These are phyloP conservation scores for Metopia argyrocephala DNA, from an alignment of 2,888 invertebrate species.

Conservation along the genomic window DNA sequence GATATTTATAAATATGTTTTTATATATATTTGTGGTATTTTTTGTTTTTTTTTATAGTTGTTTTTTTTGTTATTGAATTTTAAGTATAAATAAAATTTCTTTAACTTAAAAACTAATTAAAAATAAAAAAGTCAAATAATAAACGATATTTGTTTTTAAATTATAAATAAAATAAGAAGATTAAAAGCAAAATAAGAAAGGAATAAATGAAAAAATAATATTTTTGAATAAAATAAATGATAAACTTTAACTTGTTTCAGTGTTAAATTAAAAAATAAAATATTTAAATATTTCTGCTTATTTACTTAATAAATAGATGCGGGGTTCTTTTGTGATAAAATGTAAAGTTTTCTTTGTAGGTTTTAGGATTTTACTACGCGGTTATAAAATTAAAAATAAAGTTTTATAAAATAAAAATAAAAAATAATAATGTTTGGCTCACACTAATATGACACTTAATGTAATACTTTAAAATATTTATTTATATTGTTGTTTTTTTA, in stretches of 20 bases:
- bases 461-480: conserved; percentile 74
- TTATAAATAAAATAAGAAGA: conserved; percentile 61
- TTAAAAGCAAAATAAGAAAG: conserved; percentile 37
- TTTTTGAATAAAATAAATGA: conserved; percentile 19
- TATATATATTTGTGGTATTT: conserved; percentile 48
- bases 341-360: not conserved
- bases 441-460: conserved; percentile 77
- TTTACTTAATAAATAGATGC: not conserved
- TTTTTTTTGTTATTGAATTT: conserved; percentile 43
- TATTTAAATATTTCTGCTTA: conserved; percentile 4
- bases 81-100: conserved; percentile 56
- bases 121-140: conserved; percentile 43
- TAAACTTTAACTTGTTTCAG: not conserved
- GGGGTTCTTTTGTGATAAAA: too few relatives aligned
- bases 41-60: conserved; percentile 23
- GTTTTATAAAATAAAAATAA: conserved; percentile 14
- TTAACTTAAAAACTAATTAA: conserved; percentile 56
- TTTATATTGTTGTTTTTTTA: conserved; percentile 55
- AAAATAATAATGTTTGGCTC: conserved; percentile 57
- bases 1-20: conserved; percentile 39
- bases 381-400: conserved; percentile 38
- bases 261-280: too few relatives aligned
- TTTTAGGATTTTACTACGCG: too few relatives aligned
- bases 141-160: conserved; percentile 53
- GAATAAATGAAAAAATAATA: conserved; percentile 18